Conservation (phyloP, 2,888 invertebrate genomes). For the Synergus japonicus region DNA sequence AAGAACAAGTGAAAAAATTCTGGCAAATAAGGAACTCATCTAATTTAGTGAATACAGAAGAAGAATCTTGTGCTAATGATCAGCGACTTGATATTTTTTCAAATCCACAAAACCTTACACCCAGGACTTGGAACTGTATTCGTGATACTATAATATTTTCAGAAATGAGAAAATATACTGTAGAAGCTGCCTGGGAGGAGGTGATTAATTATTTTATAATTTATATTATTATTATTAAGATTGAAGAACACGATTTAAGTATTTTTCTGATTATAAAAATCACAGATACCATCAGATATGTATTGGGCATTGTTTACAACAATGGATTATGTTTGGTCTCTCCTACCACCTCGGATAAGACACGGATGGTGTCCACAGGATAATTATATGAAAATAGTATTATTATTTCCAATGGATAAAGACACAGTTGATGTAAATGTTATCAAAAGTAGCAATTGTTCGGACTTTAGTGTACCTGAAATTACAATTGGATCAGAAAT, state of each 20-base stretch:
- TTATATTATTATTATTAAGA: too few relatives aligned
- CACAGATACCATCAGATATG: not conserved
- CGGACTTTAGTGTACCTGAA: not conserved
- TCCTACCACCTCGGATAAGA: not conserved
- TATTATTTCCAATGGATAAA: not conserved
- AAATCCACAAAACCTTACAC: slow-evolving; percentile 60
- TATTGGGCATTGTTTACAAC: not conserved
- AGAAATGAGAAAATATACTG: slow-evolving; percentile 71
- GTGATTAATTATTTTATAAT: not conserved
- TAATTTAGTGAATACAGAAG: slow-evolving; percentile 53
- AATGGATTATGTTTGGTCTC: slow-evolving; percentile 3
- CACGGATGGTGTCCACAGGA: not conserved
- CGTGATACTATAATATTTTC: slow-evolving; percentile 61
- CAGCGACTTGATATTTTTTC: slow-evolving; percentile 58
- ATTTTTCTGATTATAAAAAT: not conserved
- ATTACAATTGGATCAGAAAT: not conserved
- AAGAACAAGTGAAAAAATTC: slow-evolving; percentile 68
- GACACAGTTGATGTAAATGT: not conserved
- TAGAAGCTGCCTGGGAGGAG: slow-evolving; percentile 35
- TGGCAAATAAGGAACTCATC: not conserved
- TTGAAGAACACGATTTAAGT: too few relatives aligned
- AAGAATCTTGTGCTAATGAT: slow-evolving; percentile 58
- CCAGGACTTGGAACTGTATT: slow-evolving; percentile 64
- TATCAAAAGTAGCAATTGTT: not conserved
- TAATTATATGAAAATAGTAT: not conserved